Evolutionary conservation across 2,888 invertebrate species (phyloP), one percentile per base, ranked within the genome.

Genomic region (Diarsia brunnea): DNA sequence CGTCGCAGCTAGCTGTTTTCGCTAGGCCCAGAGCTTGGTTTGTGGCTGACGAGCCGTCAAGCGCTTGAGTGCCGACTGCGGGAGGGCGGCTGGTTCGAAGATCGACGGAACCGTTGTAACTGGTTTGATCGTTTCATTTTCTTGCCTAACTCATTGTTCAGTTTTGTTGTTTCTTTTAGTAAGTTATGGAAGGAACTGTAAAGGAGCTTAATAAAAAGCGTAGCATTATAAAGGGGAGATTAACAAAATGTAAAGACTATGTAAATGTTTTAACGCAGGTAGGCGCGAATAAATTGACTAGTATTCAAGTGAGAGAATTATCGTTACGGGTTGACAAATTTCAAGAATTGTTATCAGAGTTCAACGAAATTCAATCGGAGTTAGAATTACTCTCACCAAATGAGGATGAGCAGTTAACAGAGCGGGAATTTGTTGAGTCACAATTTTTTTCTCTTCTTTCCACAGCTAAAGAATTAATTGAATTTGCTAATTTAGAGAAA

Each of bases 81-180:
- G 55, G 24, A 27, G 55, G 55, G n/a, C 55, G 55, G 55, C 7
- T 58, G 55, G 55, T 16, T 58, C 55, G n/a, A 24, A 5, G 55
- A 38, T 8, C 55, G 24, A 24, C 55, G 55, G 55, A 16, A 58
- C 14, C 24, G 58, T 38, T 38, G 1, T 60, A 27, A 27, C 27
- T 27, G 19, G 58, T 60, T 27, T 60, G 58, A 60, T 58, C 55
- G 27, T 58, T 58, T 16, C 55, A 58, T 58, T 58, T 0, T 58
- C 55, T 58, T 58, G 55, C 55, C 55, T 58, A 58, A 12, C 27
- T 58, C 55, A 27, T 58, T 58, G 55, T 58, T 58, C 4, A 58
- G 27, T 58, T 58, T n/a, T n/a, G n/a, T n/a, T 55, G 8, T 24
- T n/a, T 7, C n/a, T n/a, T n/a, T 24, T 58, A 12, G 16, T 24